Conservation (phyloP, 2,888 invertebrate genomes). For the Drosophila nigricruria region DNA sequence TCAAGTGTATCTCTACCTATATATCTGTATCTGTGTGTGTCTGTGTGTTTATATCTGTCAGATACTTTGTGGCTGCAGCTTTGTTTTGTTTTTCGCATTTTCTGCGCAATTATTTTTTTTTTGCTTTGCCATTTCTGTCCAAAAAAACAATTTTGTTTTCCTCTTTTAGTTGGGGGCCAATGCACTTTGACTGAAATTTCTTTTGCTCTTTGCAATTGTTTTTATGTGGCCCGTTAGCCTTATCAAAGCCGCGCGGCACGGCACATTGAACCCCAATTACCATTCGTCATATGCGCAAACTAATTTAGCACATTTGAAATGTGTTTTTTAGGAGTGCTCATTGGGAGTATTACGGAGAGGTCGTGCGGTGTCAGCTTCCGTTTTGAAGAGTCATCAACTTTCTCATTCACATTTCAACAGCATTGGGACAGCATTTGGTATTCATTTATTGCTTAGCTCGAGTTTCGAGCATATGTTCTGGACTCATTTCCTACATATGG, state of each 20-base stretch:
- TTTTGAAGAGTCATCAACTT: slow-evolving; percentile 40
- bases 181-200: slow-evolving; percentile 48
- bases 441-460: slow-evolving; percentile 28
- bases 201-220: slow-evolving; percentile 24
- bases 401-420: slow-evolving; percentile 29
- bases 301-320: slow-evolving; percentile 36
- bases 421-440: slow-evolving; percentile 22
- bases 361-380: slow-evolving; percentile 42
- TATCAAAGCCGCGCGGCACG: slow-evolving; percentile 34
- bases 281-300: slow-evolving; percentile 46
- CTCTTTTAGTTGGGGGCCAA: slow-evolving; percentile 45
- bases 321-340: slow-evolving; percentile 3
- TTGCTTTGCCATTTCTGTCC: slow-evolving; percentile 41
- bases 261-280: slow-evolving; percentile 50
- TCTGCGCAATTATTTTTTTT: slow-evolving; percentile 39
- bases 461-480: slow-evolving; percentile 3
- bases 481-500: slow-evolving; percentile 12
- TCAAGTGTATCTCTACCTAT: slow-evolving; percentile 12
- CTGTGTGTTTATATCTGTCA: slow-evolving; percentile 33
- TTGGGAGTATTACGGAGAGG: neutral
- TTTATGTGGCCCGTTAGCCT: slow-evolving; percentile 44
- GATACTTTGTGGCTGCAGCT: slow-evolving; percentile 38
- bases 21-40: neutral
- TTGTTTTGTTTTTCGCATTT: slow-evolving; percentile 49
- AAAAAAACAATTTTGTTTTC: slow-evolving; percentile 45